phyloP scores from a whole-genome alignment of 2,888 invertebrate genomes.

The Hedychridium roseum region DNA sequence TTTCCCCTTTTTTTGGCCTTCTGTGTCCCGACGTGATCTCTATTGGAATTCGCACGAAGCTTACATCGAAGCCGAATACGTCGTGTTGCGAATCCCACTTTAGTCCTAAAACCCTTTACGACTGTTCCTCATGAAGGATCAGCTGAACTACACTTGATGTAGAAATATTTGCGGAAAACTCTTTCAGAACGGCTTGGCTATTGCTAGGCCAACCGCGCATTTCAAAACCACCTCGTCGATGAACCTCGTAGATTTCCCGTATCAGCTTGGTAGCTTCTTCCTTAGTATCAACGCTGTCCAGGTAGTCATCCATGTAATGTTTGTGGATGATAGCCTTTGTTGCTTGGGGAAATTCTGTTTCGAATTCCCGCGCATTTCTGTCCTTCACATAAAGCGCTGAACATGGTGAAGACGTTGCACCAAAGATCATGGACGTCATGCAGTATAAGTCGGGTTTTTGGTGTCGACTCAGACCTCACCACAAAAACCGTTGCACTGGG shows the following conservation, averaged over 20 bases:
- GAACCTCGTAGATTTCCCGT: conserved; percentile 19
- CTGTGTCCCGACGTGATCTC: conserved; percentile 18
- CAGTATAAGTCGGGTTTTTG: conserved; percentile 20
- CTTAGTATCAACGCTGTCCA: conserved; percentile 35
- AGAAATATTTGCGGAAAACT: conserved; percentile 1
- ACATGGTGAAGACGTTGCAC: conserved; percentile 38
- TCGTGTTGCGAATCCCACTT: conserved; percentile 29
- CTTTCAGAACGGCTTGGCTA: neutral
- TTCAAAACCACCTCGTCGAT: conserved; percentile 22
- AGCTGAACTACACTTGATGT: neutral
- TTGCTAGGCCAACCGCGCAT: conserved; percentile 29
- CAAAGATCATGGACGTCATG: conserved; percentile 40
- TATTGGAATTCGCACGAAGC: conserved; percentile 18
- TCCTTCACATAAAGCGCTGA: conserved; percentile 41
- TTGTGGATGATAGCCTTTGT: conserved; percentile 31
- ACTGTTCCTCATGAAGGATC: neutral
- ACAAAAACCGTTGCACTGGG: conserved; percentile 36
- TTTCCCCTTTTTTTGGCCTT: conserved; percentile 32
- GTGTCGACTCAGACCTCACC: conserved; percentile 13
- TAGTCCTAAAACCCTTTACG: conserved; percentile 24
- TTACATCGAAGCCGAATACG: conserved; percentile 25
- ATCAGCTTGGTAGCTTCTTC: conserved; percentile 26
- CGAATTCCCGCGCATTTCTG: conserved; percentile 28
- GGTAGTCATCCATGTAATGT: conserved; percentile 45
- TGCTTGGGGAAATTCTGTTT: conserved; percentile 27